phyloP scores from a whole-genome alignment of 2,888 invertebrate genomes.

The Lysandra coridon region DNA sequence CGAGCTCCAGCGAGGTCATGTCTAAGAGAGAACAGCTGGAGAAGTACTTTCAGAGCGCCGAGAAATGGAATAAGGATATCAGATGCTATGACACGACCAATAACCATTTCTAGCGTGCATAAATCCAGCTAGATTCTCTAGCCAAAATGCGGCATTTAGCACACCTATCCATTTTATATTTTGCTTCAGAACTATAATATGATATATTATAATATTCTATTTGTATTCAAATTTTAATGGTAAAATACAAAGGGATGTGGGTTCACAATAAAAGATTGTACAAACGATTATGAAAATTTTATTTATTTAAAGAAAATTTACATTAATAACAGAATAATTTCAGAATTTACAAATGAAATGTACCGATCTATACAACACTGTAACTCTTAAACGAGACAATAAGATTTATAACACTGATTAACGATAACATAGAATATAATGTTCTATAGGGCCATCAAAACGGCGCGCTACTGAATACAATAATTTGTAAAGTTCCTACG shows the following conservation, averaged over 20 bases:
- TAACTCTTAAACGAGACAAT: constrained; percentile 78
- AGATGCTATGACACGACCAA: constrained; percentile 33
- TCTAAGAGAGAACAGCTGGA: constrained; percentile 66
- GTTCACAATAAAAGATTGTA: constrained; percentile 59
- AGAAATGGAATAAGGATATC: constrained; percentile 59
- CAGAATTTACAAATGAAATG: constrained; percentile 76
- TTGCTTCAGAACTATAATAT: too few species aligned
- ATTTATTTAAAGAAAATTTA: constrained; percentile 78
- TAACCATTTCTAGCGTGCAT: neutral
- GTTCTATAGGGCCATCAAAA: constrained; percentile 70
- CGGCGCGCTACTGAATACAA: constrained; percentile 63
- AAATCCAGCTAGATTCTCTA: too few species aligned
- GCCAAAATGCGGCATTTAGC: too few species aligned
- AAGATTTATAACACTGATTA: constrained; percentile 79
- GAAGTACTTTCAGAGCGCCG: constrained; percentile 66
- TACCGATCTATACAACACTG: constrained; percentile 79
- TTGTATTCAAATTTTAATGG: neutral
- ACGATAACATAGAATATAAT: constrained; percentile 74
- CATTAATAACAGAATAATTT: constrained; percentile 77
- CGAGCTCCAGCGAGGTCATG: constrained; percentile 50
- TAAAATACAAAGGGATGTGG: neutral
- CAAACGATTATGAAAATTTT: constrained; percentile 80
- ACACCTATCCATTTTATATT: too few species aligned
- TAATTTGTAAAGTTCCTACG: constrained; percentile 42
- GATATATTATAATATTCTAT: too few species aligned